These are phyloP conservation scores for Takifugu rubripes DNA, from an alignment of 2,797 vertebrate species.

Conservation along the genomic window DNA sequence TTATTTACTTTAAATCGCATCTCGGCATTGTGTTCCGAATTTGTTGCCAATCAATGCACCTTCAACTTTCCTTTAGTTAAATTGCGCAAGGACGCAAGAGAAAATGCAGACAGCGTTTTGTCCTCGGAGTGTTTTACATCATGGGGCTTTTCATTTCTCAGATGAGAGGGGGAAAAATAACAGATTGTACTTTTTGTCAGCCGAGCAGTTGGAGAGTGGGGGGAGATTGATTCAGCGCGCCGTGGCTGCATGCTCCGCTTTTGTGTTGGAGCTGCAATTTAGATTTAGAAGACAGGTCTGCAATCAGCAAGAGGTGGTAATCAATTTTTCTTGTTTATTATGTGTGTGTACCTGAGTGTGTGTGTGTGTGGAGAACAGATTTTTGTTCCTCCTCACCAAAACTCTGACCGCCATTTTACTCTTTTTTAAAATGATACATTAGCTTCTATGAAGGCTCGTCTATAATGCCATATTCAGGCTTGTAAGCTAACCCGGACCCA, in stretches of 20 bases:
- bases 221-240: conserved; percentile 69
- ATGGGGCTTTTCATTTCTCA: conserved; percentile 16
- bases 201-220: conserved; percentile 38
- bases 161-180: conserved; percentile 9
- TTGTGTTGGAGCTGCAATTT: conserved; percentile 74
- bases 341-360: conserved; percentile 8
- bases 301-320: conserved; percentile 76
- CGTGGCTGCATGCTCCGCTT: too few relatives aligned
- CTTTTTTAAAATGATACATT: too few relatives aligned
- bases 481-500: too few relatives aligned
- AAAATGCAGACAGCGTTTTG: background rate
- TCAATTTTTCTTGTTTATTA: conserved; percentile 68
- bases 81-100: conserved; percentile 23
- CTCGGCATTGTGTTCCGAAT: background rate
- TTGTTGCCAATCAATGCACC: conserved; percentile 14
- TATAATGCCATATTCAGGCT: too few relatives aligned
- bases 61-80: background rate
- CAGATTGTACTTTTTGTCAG: conserved; percentile 46
- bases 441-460: too few relatives aligned
- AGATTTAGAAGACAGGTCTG: conserved; percentile 74
- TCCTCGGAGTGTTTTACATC: conserved; percentile 31
- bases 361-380: conserved; percentile 33
- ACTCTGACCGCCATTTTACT: background rate
- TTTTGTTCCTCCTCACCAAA: background rate
- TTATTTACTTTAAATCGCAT: conserved; percentile 14